Base-by-base conservation (phyloP, 1,140 invertebrate species). In the Camponotus pennsylvanicus region DNA sequence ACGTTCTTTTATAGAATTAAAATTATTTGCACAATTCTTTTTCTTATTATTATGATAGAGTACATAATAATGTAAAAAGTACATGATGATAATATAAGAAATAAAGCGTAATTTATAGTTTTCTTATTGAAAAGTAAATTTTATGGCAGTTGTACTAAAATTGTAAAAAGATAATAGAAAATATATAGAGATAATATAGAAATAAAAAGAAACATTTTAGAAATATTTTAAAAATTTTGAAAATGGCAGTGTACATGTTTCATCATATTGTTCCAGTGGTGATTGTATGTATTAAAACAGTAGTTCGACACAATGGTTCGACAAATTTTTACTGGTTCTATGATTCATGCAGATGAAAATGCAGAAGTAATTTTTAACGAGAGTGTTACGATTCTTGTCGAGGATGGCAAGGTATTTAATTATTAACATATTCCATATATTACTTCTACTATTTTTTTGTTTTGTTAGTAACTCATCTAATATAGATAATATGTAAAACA, bases 351-450 rank as follows among this genome's bases (percentile, higher is more conserved):
- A 21, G 90, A 88, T 42, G 64, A 88, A 18, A 66, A 77, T 18
- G 92, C 89, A 40, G 21, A 93, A 86, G 86, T 96, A 21, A 82
- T 94, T 75, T 82, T 94, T 49, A 82, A 95, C 3, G 84, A 96
- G 59, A 93, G 94, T 84, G 95, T 93, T 77, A 95, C 93, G 87
- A 92, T 96, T 79, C 90, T 95, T 21, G 92, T 96, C 13, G 71
- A 92, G 32, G 67, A 95, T 92, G 95, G 93, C 87, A 95, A 94
- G 92, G 95, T 95, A 94, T 52, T 52, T 42, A 42, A 45, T 92
- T 32, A 27, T 27, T 80, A 84, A 86, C 59, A 42, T 40, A 61
- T 73, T 59, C 27, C 2, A 42, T 4, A 37, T 37, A 69, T 5
- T 18, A 27, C 42, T 42, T 52, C 27, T 27, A 27, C 1, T 27